Percentiles rank a stretch among this genome's conserved stretches.
Evolutionary conservation across 1,140 invertebrate species (phyloP).

Genomic region (Apis laboriosa): DNA sequence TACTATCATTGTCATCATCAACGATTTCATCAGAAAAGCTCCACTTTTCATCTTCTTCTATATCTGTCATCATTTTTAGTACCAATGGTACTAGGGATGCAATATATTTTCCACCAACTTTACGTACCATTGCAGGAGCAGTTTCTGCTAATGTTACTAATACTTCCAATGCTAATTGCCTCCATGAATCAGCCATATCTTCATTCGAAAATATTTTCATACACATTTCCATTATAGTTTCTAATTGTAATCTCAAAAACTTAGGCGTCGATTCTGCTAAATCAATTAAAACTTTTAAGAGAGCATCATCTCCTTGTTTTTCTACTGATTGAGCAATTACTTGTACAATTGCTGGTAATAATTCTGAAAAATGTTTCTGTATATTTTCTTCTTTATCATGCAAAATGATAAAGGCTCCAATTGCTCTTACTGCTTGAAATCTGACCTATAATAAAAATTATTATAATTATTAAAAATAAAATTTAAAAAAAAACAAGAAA

Average conservation of each 20-base stretch:
- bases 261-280: slow-evolving; percentile 96
- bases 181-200: slow-evolving; percentile 91
- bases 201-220: slow-evolving; percentile 87
- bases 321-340: slow-evolving; percentile 90
- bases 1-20: slow-evolving; percentile 91
- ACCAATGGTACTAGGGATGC: slow-evolving; percentile 89
- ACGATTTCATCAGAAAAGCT: slow-evolving; percentile 85
- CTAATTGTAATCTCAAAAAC: slow-evolving; percentile 92
- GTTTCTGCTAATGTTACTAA: slow-evolving; percentile 97
- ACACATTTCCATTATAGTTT: slow-evolving; percentile 94
- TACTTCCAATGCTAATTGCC: slow-evolving; percentile 95
- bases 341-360: slow-evolving; percentile 88
- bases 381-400: slow-evolving; percentile 95
- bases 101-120: slow-evolving; percentile 91
- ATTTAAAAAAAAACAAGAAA: neutral
- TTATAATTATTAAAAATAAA: slow-evolving; percentile 6
- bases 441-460: slow-evolving; percentile 80
- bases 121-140: slow-evolving; percentile 97
- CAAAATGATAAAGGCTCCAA: slow-evolving; percentile 93
- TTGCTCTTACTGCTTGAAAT: slow-evolving; percentile 91
- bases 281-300: slow-evolving; percentile 96
- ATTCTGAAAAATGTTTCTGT: slow-evolving; percentile 92
- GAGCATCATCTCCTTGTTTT: slow-evolving; percentile 92
- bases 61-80: slow-evolving; percentile 97
- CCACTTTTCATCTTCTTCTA: slow-evolving; percentile 95